Conservation (phyloP, 1,140 invertebrate genomes). For the Drosophila santomea region DNA sequence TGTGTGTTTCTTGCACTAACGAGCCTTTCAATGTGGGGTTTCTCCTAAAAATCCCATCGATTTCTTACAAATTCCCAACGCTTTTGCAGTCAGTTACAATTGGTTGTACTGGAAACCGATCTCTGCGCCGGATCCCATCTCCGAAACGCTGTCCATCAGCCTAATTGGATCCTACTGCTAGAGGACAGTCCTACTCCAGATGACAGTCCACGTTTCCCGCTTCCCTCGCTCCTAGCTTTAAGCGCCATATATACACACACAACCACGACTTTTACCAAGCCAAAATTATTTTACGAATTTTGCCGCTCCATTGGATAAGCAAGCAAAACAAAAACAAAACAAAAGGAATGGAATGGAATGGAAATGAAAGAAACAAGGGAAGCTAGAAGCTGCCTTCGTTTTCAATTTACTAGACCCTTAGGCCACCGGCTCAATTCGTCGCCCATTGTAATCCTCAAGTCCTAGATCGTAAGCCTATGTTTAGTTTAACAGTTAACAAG, state of each 20-base stretch:
- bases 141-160: conserved; percentile 87
- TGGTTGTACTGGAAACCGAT: conserved; percentile 92
- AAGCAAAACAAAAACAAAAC: conserved; percentile 16
- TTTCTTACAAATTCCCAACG: conserved; percentile 17
- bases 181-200: not conserved
- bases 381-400: conserved; percentile 19
- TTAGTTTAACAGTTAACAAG: conserved; percentile 46
- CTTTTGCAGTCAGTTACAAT: conserved; percentile 90
- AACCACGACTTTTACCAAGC: conserved; percentile 24
- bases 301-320: conserved; percentile 10
- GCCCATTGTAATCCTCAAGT: conserved; percentile 39
- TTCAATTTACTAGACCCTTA: conserved; percentile 1
- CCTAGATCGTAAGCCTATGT: conserved; percentile 30
- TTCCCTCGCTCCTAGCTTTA: conserved; percentile 32
- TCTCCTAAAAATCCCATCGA: not conserved
- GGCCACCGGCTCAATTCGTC: conserved; percentile 27
- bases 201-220: not conserved
- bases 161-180: conserved; percentile 90
- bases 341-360: too few relatives aligned
- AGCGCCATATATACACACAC: conserved; percentile 22
- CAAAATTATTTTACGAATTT: conserved; percentile 47
- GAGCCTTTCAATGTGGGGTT: not conserved
- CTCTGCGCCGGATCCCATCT: conserved; percentile 86
- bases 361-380: not conserved
- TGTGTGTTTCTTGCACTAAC: not conserved